Evolutionary conservation across 1,140 invertebrate species (phyloP).

Genomic region (Gyrodactylus salaris): DNA sequence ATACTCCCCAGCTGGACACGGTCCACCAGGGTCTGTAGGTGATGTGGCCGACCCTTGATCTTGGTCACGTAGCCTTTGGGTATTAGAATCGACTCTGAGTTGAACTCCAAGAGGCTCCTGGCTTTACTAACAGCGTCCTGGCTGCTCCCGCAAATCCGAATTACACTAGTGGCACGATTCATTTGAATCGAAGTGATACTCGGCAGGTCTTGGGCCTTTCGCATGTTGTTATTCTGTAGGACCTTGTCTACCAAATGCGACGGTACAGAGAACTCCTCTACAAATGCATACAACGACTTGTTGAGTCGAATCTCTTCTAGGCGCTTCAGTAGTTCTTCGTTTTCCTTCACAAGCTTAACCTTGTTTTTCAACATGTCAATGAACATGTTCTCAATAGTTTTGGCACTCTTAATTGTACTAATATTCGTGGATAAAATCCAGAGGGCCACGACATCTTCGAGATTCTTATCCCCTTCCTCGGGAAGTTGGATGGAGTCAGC

Average conservation of each 20-base stretch:
- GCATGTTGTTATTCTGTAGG: background rate
- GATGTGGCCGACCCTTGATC: background rate
- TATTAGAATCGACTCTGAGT: background rate
- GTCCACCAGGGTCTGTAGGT: background rate
- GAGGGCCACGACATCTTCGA: background rate
- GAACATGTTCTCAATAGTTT: background rate
- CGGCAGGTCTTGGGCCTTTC: background rate
- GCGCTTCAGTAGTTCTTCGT: background rate
- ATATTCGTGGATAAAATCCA: background rate
- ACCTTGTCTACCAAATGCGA: background rate
- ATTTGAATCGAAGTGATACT: background rate
- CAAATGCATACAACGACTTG: background rate
- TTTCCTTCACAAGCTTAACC: background rate
- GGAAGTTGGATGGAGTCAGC: background rate
- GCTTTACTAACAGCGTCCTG: background rate
- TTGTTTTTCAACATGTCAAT: background rate
- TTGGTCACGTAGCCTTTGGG: background rate
- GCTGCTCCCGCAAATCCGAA: background rate
- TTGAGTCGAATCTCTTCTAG: background rate
- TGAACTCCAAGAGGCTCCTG: background rate
- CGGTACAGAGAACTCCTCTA: background rate
- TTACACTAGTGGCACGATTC: background rate
- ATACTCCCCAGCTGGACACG: background rate
- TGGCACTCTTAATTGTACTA: background rate
- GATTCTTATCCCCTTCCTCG: background rate